Base-by-base conservation (phyloP, 2,888 invertebrate species). In the Monochamus alternatus region DNA sequence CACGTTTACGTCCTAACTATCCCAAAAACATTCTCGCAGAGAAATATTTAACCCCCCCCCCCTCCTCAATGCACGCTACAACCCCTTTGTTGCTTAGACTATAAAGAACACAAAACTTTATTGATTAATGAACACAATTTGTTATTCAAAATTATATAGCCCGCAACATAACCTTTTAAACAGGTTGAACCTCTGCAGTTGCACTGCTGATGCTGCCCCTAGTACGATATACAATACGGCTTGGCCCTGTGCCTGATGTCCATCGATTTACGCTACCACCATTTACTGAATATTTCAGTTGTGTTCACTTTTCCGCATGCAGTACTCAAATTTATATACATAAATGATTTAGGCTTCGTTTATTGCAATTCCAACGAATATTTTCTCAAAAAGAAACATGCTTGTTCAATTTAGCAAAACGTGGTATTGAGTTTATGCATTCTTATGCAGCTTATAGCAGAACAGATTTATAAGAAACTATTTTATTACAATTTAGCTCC, bases 191-290 rank as follows among this genome's bases (percentile, higher is more conserved):
- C 60, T 47, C 60, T 69, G 69, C 69, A 69, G 69, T 60, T 60
- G 44, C 60, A 58, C 31, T 69, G 68, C 68, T 68, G 69, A 47
- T 38, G 55, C 38, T 69, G 52, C 10, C 22, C 69, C 47, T 22
- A 31, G 60, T 60, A 22, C 30, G 60, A 22, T 59, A 68, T 38
- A 38, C 32, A 47, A 60, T 47, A 47, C 44, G 47, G 60, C 73
- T 72, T 77, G 81, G 76, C 76, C 76, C 74, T 76, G 74, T 81
- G 79, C 79, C 79, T 81, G 78, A 60, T 71, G 70, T 22, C 67
- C 76, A 76, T 76, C 76, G 76, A 76, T 76, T 76, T 76, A 69
- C 74, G 74, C 74, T 58, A 76, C 69, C 60, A 76, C 74, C 66
- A 55, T 55, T 55, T 55, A 55, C 55, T 60, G 31, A 60, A 60